A percentile compares a stretch with the other conserved stretches of the same genome.
phyloP scores from a whole-genome alignment of 1,140 invertebrate species.

The Plectus sambesii region DNA sequence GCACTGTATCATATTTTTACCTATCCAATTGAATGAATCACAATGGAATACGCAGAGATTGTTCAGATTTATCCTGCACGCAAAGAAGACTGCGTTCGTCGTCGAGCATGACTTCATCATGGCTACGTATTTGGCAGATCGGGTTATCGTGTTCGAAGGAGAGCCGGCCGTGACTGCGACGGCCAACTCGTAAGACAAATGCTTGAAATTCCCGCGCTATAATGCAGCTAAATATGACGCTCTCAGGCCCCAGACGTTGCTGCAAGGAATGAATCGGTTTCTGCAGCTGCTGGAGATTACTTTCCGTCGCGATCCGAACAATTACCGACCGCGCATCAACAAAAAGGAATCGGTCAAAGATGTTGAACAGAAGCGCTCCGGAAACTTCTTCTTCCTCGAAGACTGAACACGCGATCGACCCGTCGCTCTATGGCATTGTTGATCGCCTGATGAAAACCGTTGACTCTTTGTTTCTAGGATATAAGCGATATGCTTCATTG shows the following conservation, averaged over 20 bases:
- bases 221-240: neutral
- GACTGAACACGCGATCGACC: constrained; percentile 61
- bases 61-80: constrained; percentile 86
- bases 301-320: constrained; percentile 95
- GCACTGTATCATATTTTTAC: constrained; percentile 34
- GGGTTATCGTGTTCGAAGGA: constrained; percentile 97
- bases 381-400: constrained; percentile 98
- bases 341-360: constrained; percentile 94
- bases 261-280: constrained; percentile 97
- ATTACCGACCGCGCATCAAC: constrained; percentile 94
- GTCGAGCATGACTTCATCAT: constrained; percentile 99
- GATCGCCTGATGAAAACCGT: too few species aligned
- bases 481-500: too few species aligned
- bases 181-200: constrained; percentile 60
- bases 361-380: constrained; percentile 85
- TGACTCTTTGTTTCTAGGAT: too few species aligned
- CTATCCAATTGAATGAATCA: neutral
- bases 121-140: constrained; percentile 96
- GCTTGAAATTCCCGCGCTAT: constrained; percentile 5
- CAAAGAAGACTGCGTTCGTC: constrained; percentile 97
- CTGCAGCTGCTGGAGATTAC: constrained; percentile 91
- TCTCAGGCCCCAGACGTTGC: constrained; percentile 68
- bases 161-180: constrained; percentile 70
- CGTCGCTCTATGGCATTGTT: too few species aligned
- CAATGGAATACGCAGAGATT: too few species aligned